Base-by-base conservation (phyloP, 2,797 vertebrate genomes). In the Cossypha heuglini region DNA sequence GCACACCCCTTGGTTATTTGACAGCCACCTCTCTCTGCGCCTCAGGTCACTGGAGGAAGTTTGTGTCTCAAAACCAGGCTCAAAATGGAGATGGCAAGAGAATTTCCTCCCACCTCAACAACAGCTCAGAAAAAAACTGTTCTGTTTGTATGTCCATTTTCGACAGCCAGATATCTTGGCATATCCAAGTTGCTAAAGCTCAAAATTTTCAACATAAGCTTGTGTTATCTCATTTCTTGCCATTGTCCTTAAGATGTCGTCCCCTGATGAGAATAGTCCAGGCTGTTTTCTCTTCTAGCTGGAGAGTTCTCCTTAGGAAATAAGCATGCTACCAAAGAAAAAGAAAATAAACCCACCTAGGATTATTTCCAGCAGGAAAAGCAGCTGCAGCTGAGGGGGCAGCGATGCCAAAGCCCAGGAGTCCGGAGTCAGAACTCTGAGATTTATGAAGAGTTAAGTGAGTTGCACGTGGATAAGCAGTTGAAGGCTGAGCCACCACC, bases 361-460 rank as follows among this genome's bases (percentile, higher is more conserved):
- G 88, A 96, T 97, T 97, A 95, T 97, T 96, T 96, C 86, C 95
- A 94, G 94, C 97, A 97, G 97, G 97, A 97, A 91, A 97, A 97
- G 48, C 96, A 96, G 68, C 97, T 93, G 89, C 95, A 96, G 52
- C 90, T 89, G 89, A 96, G 88, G 94, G 97, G 93, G 87, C 95
- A 96, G 84, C 94, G 67, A 88, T 96, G 96, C 94, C 96, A 95
- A 95, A 97, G 96, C 88, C 96, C 96, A 91, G 95, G 94, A 6
- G 62, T 29, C 84, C 90, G 88, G 87, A 97, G 96, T 92, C 96
- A 97, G 89, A 96, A 94, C 79, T 97, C 94, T 95, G 97, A 97
- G 89, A 96, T 97, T 94, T 97, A 93, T 92, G 97, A 97, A 96
- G 97, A 97, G 92, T 95, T 97, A 94, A 97, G 96, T 95, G 97